Percentiles rank a stretch among this genome's conserved stretches.
These are phyloP conservation scores for Platalea minor DNA, from an alignment of 2,797 vertebrate genomes.

Conservation along the genomic window DNA sequence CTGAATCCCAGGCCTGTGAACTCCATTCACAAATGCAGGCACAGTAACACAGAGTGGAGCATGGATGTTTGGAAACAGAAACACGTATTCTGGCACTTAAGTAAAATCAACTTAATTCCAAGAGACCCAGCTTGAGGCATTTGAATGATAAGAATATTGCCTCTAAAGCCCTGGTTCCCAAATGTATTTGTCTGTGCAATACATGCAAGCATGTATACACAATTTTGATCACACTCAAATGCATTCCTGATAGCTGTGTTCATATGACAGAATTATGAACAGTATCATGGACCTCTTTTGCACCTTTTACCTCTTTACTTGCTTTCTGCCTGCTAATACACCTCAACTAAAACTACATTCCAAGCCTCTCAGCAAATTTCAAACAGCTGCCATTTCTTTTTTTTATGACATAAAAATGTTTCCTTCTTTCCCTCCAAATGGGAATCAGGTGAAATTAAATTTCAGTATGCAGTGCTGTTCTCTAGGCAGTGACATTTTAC, in stretches of 20 bases:
- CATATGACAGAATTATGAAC: not conserved
- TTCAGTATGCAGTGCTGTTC: not conserved
- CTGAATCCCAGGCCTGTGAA: not conserved
- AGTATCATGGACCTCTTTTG: not conserved
- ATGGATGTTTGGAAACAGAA: not conserved
- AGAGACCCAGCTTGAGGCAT: not conserved
- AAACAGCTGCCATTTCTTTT: not conserved
- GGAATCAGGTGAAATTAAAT: constrained; percentile 41
- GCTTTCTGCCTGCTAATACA: not conserved
- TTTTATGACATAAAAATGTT: not conserved
- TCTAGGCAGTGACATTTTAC: constrained; percentile 21
- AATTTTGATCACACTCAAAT: not conserved
- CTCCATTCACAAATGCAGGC: not conserved
- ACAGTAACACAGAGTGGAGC: not conserved
- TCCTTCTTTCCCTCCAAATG: not conserved
- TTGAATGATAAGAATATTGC: not conserved
- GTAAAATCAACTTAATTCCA: not conserved
- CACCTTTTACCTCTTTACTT: not conserved
- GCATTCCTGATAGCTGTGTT: not conserved
- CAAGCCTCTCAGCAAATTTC: not conserved
- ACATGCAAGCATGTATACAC: not conserved
- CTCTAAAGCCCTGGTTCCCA: not conserved
- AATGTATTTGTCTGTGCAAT: not conserved
- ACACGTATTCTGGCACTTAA: not conserved
- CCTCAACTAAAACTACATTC: not conserved